Evolutionary conservation across 2,888 invertebrate genomes (phyloP).

Genomic region (Uloborus plumipes): DNA sequence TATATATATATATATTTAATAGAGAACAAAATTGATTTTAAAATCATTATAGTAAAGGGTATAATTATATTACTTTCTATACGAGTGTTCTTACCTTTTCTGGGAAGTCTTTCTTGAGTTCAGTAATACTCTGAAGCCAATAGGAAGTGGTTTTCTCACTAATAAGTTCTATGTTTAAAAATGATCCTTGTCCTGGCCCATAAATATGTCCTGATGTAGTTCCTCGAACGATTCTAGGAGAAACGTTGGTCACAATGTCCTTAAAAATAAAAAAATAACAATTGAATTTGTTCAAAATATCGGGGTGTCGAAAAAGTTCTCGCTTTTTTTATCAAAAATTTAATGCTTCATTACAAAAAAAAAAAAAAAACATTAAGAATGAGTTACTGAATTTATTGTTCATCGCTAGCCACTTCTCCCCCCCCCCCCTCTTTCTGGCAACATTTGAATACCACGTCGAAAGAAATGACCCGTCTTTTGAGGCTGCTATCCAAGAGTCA

Average conservation of each 20-base stretch:
- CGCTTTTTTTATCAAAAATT: no score
- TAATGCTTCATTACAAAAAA: no score
- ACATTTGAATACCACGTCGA: no score
- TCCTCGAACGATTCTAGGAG: slow-evolving; percentile 95
- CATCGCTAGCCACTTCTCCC: no score
- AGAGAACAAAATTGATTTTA: neutral
- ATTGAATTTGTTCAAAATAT: neutral
- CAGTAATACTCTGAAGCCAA: slow-evolving; percentile 89
- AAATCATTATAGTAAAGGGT: neutral
- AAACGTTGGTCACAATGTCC: slow-evolving; percentile 96
- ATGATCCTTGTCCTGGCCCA: slow-evolving; percentile 96
- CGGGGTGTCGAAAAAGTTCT: no score
- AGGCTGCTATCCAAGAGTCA: no score
- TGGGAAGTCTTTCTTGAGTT: slow-evolving; percentile 93
- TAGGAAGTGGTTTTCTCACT: slow-evolving; percentile 95
- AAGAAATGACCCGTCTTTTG: no score
- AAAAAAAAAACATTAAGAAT: no score
- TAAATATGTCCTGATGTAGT: slow-evolving; percentile 90
- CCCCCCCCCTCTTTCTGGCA: no score
- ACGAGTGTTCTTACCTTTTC: slow-evolving; percentile 77
- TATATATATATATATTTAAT: no score
- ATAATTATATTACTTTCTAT: neutral
- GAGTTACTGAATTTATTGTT: no score
- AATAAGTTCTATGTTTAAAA: slow-evolving; percentile 97
- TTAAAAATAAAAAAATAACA: slow-evolving; percentile 71